Conservation (phyloP, 2,888 invertebrate species). For the Geotrupes spiniger region DNA sequence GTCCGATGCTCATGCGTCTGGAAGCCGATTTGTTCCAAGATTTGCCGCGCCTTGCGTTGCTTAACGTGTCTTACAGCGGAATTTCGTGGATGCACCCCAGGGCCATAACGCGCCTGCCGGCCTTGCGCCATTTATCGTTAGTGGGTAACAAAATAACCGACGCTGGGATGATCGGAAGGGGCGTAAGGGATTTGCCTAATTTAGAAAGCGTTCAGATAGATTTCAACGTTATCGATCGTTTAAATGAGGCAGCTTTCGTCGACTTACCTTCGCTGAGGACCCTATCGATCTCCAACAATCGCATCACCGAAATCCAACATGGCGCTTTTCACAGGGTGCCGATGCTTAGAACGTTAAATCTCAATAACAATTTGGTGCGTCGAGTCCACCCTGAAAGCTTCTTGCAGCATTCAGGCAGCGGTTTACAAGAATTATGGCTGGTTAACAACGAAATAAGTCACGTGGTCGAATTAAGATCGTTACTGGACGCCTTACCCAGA, state of each 20-base stretch:
- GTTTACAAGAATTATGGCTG: constrained; percentile 74
- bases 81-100: constrained; percentile 76
- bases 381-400: constrained; percentile 82
- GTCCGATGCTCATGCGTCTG: constrained; percentile 62
- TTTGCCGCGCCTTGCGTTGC: constrained; percentile 59
- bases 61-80: constrained; percentile 76
- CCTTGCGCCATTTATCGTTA: constrained; percentile 66
- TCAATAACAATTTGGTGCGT: constrained; percentile 73
- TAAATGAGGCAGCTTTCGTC: constrained; percentile 76
- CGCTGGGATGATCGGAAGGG: constrained; percentile 78
- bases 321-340: constrained; percentile 81
- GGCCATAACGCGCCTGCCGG: constrained; percentile 69
- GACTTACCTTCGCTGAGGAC: constrained; percentile 70
- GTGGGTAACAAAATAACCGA: constrained; percentile 72
- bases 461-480: constrained; percentile 69
- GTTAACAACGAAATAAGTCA: constrained; percentile 75
- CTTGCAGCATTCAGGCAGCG: constrained; percentile 68
- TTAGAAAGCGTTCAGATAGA: constrained; percentile 69
- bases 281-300: constrained; percentile 68
- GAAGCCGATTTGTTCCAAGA: constrained; percentile 69
- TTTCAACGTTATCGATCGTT: constrained; percentile 66
- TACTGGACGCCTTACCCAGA: constrained; percentile 74
- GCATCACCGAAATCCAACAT: constrained; percentile 71
- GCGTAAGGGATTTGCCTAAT: constrained; percentile 71
- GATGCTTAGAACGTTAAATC: constrained; percentile 66